Percentiles rank a stretch among this genome's conserved stretches.
phyloP scores from a whole-genome alignment of 2,113 vertebrate genomes.

The Oceanites oceanicus region DNA sequence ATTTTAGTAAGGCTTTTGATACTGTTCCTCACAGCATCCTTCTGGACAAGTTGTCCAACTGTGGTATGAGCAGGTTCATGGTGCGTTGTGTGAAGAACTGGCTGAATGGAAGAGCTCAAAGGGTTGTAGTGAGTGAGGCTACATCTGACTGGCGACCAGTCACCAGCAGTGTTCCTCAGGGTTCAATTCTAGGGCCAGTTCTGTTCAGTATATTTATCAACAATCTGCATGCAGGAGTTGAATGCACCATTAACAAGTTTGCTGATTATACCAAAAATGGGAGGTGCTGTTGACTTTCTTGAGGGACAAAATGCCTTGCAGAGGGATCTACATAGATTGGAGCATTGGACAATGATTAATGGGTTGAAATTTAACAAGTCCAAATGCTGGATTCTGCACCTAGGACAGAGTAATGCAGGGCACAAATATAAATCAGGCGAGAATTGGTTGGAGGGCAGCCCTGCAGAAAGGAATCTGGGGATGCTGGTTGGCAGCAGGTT shows the following conservation, averaged over 20 bases:
- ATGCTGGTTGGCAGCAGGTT: neutral
- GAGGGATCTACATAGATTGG: neutral
- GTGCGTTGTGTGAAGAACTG: neutral
- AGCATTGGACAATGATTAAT: neutral
- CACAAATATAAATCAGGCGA: neutral
- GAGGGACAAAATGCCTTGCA: neutral
- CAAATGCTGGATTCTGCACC: neutral
- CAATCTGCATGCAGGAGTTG: neutral
- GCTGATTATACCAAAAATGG: too few relatives aligned
- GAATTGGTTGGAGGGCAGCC: neutral
- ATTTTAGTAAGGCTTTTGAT: neutral
- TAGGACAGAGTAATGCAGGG: rapidly evolving
- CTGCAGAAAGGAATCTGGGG: too few relatives aligned
- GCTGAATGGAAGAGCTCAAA: neutral
- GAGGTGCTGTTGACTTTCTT: too few relatives aligned
- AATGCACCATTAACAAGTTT: too few relatives aligned
- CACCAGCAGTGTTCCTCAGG: neutral
- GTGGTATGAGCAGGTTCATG: rapidly evolving
- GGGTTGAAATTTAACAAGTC: neutral
- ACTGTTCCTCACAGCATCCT: neutral
- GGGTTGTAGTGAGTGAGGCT: neutral
- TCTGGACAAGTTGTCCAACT: neutral
- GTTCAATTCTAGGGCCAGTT: neutral
- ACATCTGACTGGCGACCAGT: neutral
- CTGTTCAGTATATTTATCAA: neutral